Base-by-base conservation (phyloP, 1,140 invertebrate genomes). In the Frieseomelitta varia region DNA sequence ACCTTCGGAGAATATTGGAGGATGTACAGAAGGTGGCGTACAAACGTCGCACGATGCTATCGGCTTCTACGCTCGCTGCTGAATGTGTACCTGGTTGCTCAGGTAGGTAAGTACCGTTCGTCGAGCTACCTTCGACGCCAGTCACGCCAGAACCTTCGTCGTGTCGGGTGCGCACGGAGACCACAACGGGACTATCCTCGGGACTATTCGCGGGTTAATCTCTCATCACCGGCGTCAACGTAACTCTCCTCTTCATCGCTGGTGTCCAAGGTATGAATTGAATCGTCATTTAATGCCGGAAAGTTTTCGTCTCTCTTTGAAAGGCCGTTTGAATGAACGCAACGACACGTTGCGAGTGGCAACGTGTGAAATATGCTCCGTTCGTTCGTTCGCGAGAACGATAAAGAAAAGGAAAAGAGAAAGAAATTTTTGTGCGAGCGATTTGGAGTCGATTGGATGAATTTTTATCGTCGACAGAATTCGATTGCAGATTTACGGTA, bases 81-180 rank as follows among this genome's bases (percentile, higher is more conserved):
- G 76, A 78, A 67, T 79, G 63, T 79, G 63, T 78, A 76, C 55
- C 17, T 83, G 85, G 72, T 79, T 85, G 82, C 83, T 86, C 79
- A 91, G 92, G 91, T 92, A 91, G 86, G 90, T 90, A 93, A 93
- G 92, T 93, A 93, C 93, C 93, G 93, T 93, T 93, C 76, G 87
- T 85, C 84, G 90, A 68, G 85, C 88, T 91, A 91, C 91, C 88
- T 90, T 85, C 79, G 79, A 89, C 88, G 87, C 88, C 92, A 93
- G 92, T 93, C 90, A 92, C 88, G 86, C 90, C 79, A 90, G 83
- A 92, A 86, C 92, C 83, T 88, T 91, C 89, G 87, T 78, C 88
- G 90, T 87, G 92, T 93, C 89, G 91, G 90, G 91, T 93, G 90
- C 73, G 86, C 89, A 81, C 53, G 74, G 67, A 24, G 81, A 79